A percentile compares a stretch with the other conserved stretches of the same genome.
phyloP scores from a whole-genome alignment of 1,140 invertebrate species.

The Nasonia giraulti region DNA sequence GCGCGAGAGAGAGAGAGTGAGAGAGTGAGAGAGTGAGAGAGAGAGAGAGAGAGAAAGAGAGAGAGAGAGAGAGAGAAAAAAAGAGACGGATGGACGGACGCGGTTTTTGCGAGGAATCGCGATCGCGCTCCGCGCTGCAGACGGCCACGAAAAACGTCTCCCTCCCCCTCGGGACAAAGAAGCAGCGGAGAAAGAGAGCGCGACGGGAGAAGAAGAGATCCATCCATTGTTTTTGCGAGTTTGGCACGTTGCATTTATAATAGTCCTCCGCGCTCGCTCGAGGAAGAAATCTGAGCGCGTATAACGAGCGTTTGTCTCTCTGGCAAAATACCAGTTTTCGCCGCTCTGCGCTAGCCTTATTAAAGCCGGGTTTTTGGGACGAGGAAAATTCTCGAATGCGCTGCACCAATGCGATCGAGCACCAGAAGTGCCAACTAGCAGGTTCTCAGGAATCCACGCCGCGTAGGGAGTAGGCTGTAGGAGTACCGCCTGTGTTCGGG shows the following conservation, averaged over 20 bases:
- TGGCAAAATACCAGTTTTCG: constrained; percentile 47
- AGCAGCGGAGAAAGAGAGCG: constrained; percentile 33
- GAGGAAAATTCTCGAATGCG: neutral
- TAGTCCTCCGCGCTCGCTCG: constrained; percentile 26
- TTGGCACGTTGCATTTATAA: constrained; percentile 56
- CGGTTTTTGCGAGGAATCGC: constrained; percentile 50
- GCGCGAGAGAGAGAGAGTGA: constrained; percentile 1
- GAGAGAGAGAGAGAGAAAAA: constrained; percentile 33
- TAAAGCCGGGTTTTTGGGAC: neutral
- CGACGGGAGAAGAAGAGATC: constrained; percentile 48
- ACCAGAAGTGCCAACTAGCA: too few relatives aligned
- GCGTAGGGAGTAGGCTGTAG: too few relatives aligned
- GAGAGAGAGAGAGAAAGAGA: constrained; percentile 28
- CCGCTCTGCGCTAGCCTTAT: neutral
- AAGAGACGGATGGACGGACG: constrained; percentile 46
- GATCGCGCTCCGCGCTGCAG: constrained; percentile 34
- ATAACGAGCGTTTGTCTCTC: constrained; percentile 51
- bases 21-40: constrained; percentile 11
- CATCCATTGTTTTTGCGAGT: constrained; percentile 57
- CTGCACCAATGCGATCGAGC: too few relatives aligned
- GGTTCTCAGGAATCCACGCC: constrained; percentile 68
- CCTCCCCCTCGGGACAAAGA: constrained; percentile 47
- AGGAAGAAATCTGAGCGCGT: constrained; percentile 23
- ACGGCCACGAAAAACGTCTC: constrained; percentile 49
- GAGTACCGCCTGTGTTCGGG: constrained; percentile 57